A percentile compares a stretch with the other conserved stretches of the same genome.
These are phyloP conservation scores for Eudyptes chrysolophus DNA, from an alignment of 2,113 vertebrate species.

Conservation along the genomic window DNA sequence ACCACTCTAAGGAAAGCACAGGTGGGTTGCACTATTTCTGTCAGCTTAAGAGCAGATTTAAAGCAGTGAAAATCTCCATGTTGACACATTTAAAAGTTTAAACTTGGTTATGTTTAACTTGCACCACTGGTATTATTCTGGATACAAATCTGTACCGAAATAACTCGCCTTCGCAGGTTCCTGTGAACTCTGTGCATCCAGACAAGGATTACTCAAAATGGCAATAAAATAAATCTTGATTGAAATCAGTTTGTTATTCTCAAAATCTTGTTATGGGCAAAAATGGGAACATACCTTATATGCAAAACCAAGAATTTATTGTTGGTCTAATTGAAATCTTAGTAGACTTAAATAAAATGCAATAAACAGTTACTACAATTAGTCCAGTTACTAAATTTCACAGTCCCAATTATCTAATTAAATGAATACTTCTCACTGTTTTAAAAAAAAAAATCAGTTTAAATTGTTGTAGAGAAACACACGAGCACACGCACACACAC, in stretches of 20 bases:
- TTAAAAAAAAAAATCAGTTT: neutral
- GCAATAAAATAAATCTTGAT: neutral
- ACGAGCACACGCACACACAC: rapidly evolving
- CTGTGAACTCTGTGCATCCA: neutral
- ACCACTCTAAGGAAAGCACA: neutral
- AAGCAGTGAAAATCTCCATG: neutral
- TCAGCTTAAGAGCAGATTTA: neutral
- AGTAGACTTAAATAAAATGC: neutral
- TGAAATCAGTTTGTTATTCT: neutral
- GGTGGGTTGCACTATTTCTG: neutral
- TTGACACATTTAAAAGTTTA: neutral
- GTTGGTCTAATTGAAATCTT: neutral
- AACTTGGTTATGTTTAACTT: neutral
- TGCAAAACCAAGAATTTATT: neutral
- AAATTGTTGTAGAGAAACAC: neutral
- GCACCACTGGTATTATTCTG: neutral
- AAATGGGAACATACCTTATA: neutral
- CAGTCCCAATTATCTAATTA: neutral
- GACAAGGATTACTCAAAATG: neutral
- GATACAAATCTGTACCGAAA: neutral
- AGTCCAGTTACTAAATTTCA: neutral
- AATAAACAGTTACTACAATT: neutral
- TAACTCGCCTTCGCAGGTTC: neutral
- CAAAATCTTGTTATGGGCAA: neutral
- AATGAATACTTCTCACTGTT: neutral